A percentile compares a stretch with the other conserved stretches of the same genome.
Evolutionary conservation across 2,113 vertebrate genomes (phyloP).

Genomic region (Heloderma charlesbogerti): DNA sequence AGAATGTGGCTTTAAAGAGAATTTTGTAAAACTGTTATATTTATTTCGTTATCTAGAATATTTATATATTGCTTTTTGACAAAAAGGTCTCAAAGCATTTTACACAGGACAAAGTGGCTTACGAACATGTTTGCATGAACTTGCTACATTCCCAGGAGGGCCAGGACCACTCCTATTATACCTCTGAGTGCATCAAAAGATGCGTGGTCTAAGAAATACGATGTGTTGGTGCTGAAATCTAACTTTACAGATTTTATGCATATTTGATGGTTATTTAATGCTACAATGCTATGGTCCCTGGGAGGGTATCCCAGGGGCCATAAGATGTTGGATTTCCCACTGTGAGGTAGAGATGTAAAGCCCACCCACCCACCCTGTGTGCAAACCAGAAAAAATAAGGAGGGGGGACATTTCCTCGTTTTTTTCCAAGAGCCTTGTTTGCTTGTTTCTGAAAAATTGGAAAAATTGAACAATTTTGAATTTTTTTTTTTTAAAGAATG

Average conservation of each 20-base stretch:
- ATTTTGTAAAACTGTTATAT: neutral
- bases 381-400: no score
- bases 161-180: neutral
- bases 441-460: no score
- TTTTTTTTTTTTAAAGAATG: no score
- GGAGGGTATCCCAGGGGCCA: no score
- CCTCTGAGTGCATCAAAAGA: neutral
- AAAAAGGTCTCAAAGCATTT: no score
- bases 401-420: no score
- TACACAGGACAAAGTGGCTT: neutral
- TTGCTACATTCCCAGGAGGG: neutral
- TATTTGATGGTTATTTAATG: neutral
- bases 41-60: neutral
- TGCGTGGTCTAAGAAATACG: neutral
- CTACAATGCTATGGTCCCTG: no score
- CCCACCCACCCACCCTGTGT: no score
- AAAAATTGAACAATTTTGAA: no score
- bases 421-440: no score
- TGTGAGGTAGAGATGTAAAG: no score
- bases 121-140: neutral
- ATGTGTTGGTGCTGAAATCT: neutral
- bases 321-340: no score
- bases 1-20: neutral
- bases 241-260: neutral
- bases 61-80: neutral